A percentile compares a stretch with the other conserved stretches of the same genome.
These are phyloP conservation scores for Drosophila ezoana DNA, from an alignment of 2,888 invertebrate species.

Conservation along the genomic window DNA sequence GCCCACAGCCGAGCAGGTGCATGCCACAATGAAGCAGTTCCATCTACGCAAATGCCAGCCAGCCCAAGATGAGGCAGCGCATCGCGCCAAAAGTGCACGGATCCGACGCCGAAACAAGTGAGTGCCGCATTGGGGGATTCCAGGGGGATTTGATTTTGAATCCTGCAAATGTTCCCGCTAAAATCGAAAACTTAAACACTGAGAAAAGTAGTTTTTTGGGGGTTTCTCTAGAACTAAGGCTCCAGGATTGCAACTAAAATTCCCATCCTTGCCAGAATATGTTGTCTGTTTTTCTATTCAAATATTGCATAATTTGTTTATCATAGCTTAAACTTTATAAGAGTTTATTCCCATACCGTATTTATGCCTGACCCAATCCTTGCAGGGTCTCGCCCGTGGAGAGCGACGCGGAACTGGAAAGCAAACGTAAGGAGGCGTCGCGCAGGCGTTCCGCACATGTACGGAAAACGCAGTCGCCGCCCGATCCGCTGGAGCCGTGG, in stretches of 20 bases:
- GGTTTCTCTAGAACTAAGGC: too few relatives aligned
- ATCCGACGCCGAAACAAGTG: conserved; percentile 82
- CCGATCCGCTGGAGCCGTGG: conserved; percentile 90
- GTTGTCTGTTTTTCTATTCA: too few relatives aligned
- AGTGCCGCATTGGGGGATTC: conserved; percentile 5
- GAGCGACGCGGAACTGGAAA: conserved; percentile 67
- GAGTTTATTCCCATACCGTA: too few relatives aligned
- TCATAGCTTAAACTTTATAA: too few relatives aligned
- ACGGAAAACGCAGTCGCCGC: conserved; percentile 84
- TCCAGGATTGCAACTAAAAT: too few relatives aligned
- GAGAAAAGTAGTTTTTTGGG: too few relatives aligned
- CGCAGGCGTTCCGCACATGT: conserved; percentile 78
- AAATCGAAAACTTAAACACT: too few relatives aligned
- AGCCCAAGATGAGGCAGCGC: conserved; percentile 78
- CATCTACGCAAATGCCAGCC: conserved; percentile 83
- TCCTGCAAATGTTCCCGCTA: too few relatives aligned
- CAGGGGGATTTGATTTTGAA: too few relatives aligned
- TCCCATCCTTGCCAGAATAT: too few relatives aligned
- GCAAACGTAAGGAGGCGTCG: conserved; percentile 23
- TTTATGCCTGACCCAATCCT: not conserved
- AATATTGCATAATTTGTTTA: too few relatives aligned
- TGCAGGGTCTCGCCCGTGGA: conserved; percentile 82
- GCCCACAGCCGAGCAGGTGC: conserved; percentile 84
- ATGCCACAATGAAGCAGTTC: conserved; percentile 84
- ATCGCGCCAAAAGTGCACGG: conserved; percentile 81